A percentile compares a stretch with the other conserved stretches of the same genome.
Evolutionary conservation across 2,113 vertebrate genomes (phyloP).

Genomic region (Corythaeola cristata): DNA sequence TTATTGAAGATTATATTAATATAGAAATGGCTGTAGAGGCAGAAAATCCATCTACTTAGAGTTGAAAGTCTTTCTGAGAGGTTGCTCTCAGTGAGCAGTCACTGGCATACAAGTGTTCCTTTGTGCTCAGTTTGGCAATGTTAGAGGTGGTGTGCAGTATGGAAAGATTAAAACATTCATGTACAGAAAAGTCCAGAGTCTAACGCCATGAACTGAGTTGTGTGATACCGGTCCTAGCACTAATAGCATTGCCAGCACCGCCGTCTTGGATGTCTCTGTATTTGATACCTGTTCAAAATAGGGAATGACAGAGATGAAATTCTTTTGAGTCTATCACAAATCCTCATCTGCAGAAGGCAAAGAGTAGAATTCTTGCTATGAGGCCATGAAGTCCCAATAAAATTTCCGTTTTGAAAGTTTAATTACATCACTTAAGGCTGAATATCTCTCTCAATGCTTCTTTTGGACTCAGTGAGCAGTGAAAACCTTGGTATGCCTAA

Average conservation of each 20-base stretch:
- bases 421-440: not conserved
- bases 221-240: not conserved
- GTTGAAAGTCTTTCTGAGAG: not conserved
- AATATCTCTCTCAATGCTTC: not conserved
- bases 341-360: not conserved
- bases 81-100: not conserved
- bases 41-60: not conserved
- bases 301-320: not conserved
- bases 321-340: not conserved
- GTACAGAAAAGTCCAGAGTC: not conserved
- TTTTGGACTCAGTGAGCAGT: not conserved
- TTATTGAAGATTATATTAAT: not conserved
- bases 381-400: not conserved
- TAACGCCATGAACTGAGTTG: not conserved
- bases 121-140: not conserved
- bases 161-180: not conserved
- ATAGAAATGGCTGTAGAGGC: not conserved
- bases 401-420: not conserved
- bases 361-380: not conserved
- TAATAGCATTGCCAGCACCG: not conserved
- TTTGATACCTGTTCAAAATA: not conserved
- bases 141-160: not conserved
- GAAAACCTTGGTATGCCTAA: not conserved
- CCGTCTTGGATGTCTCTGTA: not conserved
- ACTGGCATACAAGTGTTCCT: not conserved